These are phyloP conservation scores for Sialia sialis DNA, from an alignment of 2,113 vertebrate genomes.

Conservation along the genomic window DNA sequence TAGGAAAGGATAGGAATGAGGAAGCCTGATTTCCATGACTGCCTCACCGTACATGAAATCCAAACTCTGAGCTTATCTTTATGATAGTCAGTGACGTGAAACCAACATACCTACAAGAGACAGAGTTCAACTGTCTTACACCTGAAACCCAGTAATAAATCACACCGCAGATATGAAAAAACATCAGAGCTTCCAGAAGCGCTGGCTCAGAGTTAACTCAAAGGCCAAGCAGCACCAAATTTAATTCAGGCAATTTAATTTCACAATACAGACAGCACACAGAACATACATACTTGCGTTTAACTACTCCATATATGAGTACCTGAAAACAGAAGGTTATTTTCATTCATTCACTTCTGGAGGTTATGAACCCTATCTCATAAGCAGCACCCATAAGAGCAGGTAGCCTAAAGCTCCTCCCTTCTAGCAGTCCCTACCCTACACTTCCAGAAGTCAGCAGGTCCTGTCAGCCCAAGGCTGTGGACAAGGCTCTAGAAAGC, in stretches of 20 bases:
- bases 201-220: background rate
- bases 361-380: background rate
- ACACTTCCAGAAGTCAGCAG: accelerated
- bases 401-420: accelerated
- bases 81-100: background rate
- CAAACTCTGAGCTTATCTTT: background rate
- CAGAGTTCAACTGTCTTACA: background rate
- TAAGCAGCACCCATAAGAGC: accelerated
- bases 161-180: accelerated
- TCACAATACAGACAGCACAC: background rate
- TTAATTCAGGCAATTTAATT: accelerated
- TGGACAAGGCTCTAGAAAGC: background rate
- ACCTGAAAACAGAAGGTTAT: background rate
- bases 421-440: accelerated
- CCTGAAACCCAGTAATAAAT: background rate
- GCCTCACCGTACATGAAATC: background rate
- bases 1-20: background rate
- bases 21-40: background rate
- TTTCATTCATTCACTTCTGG: background rate
- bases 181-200: background rate
- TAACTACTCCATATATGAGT: background rate
- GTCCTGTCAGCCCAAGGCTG: accelerated
- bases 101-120: background rate
- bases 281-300: accelerated
- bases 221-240: background rate